Base-by-base conservation (phyloP, 2,888 invertebrate genomes). In the Coremacera marginata region DNA sequence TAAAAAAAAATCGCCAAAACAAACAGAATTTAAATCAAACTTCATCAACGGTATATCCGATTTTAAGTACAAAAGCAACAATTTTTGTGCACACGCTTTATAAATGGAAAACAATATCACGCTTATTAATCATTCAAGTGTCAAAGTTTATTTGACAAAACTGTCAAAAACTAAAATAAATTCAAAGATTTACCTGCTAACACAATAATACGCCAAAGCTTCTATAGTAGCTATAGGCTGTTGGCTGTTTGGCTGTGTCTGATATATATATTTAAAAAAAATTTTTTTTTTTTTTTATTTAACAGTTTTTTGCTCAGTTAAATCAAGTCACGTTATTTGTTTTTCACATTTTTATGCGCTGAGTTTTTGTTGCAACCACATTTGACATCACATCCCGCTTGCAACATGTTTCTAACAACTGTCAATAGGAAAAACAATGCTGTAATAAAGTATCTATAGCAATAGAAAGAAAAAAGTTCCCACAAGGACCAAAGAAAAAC, bases 141-240 rank as follows among this genome's bases (percentile, higher is more conserved):
- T 60, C 71, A 71, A 71, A 71, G 22, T 57, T 57, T 71, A 84
- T 86, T 85, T 82, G 83, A 83, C 84, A 76, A 76, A 57, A 27
- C 52, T 60, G 52, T 25, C 25, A 75, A 75, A 75, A 70, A 34
- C 25, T 57, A 70, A 49, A 75, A 63, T 65, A 55, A 65, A 74
- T 74, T 52, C 57, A 34, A 60, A 68, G 57, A 57, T 67, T 37
- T 34, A 65, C 60, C 51, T 75, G 67, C 55, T 25, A 57, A n/a
- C n/a, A n/a, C 16, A 67, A 67, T 67, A 37, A 19, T 65, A 37
- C 19, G 37, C 27, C 11, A 9, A 60, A 22, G 8, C 14, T 60
- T 60, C 25, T 57, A 19, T 34, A 34, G 2, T 19, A n/a, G 11
- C n/a, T 16, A 34, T 19, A 19, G 31, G 25, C 25, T 62, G 11